Evolutionary conservation across 2,113 vertebrate species (phyloP).

Genomic region (Lamprotornis superbus): DNA sequence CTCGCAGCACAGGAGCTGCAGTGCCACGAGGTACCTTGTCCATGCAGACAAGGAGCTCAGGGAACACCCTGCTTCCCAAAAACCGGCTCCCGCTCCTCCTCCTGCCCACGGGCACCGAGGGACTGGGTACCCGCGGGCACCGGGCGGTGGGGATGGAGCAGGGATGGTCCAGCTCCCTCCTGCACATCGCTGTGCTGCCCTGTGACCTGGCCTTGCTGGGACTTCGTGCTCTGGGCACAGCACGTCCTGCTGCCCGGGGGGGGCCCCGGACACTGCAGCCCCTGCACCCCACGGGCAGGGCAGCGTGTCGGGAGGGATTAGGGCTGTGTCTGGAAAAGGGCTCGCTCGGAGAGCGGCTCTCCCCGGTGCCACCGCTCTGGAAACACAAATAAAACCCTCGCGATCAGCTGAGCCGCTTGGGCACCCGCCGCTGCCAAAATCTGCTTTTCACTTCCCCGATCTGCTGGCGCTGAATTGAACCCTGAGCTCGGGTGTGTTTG

Average conservation of each 20-base stretch:
- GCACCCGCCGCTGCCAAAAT: background rate
- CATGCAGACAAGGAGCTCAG: rapidly evolving
- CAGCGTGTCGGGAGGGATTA: background rate
- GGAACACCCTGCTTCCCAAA: background rate
- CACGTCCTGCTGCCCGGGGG: background rate
- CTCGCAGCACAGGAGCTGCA: background rate
- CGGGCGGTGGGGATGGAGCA: rapidly evolving
- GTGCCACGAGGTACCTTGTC: rapidly evolving
- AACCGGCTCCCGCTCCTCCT: background rate
- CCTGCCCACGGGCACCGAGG: rapidly evolving
- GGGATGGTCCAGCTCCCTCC: background rate
- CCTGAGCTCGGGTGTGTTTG: background rate
- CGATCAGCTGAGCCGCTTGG: background rate
- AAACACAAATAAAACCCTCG: background rate
- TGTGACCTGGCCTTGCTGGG: rapidly evolving
- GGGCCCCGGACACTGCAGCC: rapidly evolving
- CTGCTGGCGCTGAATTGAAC: background rate
- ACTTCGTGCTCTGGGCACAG: background rate
- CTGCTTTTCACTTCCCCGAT: background rate
- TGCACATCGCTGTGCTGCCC: background rate
- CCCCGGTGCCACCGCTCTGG: background rate
- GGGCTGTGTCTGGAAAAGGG: background rate
- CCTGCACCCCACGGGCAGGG: rapidly evolving
- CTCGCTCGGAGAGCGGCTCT: background rate
- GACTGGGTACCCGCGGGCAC: rapidly evolving